phyloP scores from a whole-genome alignment of 1,140 invertebrate species.

The Drosophila melanogaster region DNA sequence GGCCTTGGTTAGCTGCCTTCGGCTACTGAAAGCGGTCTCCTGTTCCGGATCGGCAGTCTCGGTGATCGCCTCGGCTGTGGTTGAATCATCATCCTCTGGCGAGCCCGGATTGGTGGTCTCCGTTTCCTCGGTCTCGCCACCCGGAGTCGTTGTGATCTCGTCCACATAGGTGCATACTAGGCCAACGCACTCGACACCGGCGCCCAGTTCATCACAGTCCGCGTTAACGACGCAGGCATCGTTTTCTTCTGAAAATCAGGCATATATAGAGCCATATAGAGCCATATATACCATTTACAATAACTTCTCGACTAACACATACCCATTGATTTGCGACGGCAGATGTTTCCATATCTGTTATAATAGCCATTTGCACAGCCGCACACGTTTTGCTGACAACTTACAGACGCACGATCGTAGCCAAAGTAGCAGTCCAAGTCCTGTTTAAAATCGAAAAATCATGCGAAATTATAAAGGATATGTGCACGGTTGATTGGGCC shows the following conservation, averaged over 20 bases:
- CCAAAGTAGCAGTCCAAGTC: conserved; percentile 83
- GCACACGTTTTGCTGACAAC: conserved; percentile 76
- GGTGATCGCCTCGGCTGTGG: conserved; percentile 39
- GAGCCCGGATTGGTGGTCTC: conserved; percentile 32
- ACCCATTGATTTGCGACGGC: conserved; percentile 84
- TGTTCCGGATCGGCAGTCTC: conserved; percentile 39
- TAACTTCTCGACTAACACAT: background rate
- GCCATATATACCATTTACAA: too few species aligned
- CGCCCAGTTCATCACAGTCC: conserved; percentile 76
- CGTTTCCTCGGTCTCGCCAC: conserved; percentile 15
- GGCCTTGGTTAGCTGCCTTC: conserved; percentile 45
- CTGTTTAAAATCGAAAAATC: conserved; percentile 22
- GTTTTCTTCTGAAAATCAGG: conserved; percentile 58
- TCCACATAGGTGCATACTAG: conserved; percentile 67
- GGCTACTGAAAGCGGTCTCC: conserved; percentile 12
- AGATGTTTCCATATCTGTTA: conserved; percentile 84
- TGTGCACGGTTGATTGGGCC: background rate
- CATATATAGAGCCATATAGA: too few species aligned
- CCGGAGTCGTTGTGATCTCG: conserved; percentile 39
- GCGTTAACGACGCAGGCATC: conserved; percentile 82
- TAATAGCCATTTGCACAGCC: conserved; percentile 84
- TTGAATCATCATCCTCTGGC: conserved; percentile 28
- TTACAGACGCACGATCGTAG: conserved; percentile 81
- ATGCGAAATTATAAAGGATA: too few species aligned
- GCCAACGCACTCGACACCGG: conserved; percentile 60